Base-by-base conservation (phyloP, 2,888 invertebrate genomes). In the Tipula vernalis region DNA sequence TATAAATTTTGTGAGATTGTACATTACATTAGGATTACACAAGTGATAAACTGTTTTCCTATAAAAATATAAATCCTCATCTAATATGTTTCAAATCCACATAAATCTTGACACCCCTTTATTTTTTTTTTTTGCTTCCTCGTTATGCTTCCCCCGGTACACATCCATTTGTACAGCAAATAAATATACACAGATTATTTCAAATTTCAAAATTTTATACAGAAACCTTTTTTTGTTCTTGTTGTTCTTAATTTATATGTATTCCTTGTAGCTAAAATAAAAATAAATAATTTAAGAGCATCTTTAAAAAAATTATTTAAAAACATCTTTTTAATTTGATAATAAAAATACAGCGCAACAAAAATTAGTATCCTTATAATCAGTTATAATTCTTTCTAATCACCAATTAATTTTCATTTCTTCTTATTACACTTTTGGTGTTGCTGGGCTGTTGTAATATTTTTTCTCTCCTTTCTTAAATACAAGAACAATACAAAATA, bases 301-400 rank as follows among this genome's bases (percentile, higher is more conserved):
- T 71, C 71, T 71, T 71, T 71, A 71, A 51, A 51, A n/a, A 51
- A 51, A 51, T 51, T 4, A 18, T 18, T 71, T 71, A 28, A 71
- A 71, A 71, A 71, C 71, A 71, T 71, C 71, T 71, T 71, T 71
- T 28, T 71, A 71, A 71, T 71, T 71, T 71, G 71, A 71, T 71
- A 71, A 71, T 71, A 28, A 71, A 71, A 71, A 71, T 71, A 71
- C 71, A 71, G 28, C 71, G 28, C 71, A 71, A 71, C 71, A 71
- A 71, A 18, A 71, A 71, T 28, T 28, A 71, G 28, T 71, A 71
- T 71, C 71, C 71, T 71, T 71, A 71, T 71, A 71, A 71, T 71
- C 71, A 71, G 71, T 71, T 71, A 71, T 71, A 71, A 71, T 71
- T 71, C 71, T 71, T 71, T 71, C 71, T 71, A 71, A 71, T 71